A percentile compares a stretch with the other conserved stretches of the same genome.
phyloP scores from a whole-genome alignment of 2,888 invertebrate species.

The Lordiphosa fenestrarum region DNA sequence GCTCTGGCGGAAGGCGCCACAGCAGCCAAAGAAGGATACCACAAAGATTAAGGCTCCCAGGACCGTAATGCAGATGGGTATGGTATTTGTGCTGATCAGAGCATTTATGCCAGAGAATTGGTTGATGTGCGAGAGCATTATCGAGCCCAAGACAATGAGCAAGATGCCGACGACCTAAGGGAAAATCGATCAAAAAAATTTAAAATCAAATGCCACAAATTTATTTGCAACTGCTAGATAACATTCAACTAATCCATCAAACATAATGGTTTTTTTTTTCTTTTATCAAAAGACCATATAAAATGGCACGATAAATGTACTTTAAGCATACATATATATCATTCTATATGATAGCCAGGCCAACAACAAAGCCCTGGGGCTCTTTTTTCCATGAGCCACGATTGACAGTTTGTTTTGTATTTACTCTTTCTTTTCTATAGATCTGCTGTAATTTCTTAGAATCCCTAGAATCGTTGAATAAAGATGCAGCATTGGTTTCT shows the following conservation, averaged over 20 bases:
- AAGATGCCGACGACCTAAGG: constrained; percentile 86
- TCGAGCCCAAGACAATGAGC: constrained; percentile 85
- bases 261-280: constrained; percentile 9
- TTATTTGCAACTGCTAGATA: no score
- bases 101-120: constrained; percentile 80
- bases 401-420: not conserved
- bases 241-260: no score
- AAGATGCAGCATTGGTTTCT: no score
- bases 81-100: constrained; percentile 81
- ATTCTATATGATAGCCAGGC: constrained; percentile 11
- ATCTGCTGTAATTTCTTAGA: not conserved
- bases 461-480: no score
- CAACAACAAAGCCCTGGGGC: constrained; percentile 13
- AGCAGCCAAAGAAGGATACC: constrained; percentile 94
- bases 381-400: constrained; percentile 4
- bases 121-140: constrained; percentile 84
- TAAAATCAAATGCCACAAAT: not conserved
- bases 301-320: constrained; percentile 4
- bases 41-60: constrained; percentile 88
- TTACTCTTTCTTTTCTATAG: not conserved
- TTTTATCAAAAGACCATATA: constrained; percentile 6
- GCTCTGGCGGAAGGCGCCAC: constrained; percentile 92
- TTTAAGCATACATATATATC: not conserved
- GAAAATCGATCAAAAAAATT: not conserved
- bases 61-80: constrained; percentile 85